Base-by-base conservation (phyloP, 37 sponge, comb jelly and placozoan species). In the Mnemiopsis leidyi region DNA sequence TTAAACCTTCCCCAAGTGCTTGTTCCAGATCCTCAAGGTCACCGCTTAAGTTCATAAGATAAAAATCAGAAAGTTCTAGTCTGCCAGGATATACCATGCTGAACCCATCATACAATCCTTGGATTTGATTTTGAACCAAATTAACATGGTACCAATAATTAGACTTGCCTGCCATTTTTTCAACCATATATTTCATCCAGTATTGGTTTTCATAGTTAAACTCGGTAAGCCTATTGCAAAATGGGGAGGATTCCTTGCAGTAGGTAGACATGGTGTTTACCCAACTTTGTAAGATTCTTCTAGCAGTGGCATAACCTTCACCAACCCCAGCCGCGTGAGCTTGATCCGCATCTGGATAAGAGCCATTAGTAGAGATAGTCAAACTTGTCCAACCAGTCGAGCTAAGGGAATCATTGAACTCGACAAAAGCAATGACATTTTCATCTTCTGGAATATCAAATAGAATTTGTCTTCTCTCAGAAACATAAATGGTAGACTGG, bases 11-110 rank as follows among this genome's bases (percentile, higher is more conserved):
- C 23, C 94, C 76, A 32, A 98, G 93, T 18, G 95, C 96, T 34
- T 79, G 90, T 94, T 97, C 94, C 38, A 98, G 93, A 36, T 93
- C 95, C 20, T 95, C 97, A 68, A 98, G 90, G 40, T 97, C 99
- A 36, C 95, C 96, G 75, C 76, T 36, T 31, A 96, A 24, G 24
- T 96, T 95, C 26, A 97, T 34, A 13, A 95, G 69, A 69, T 92
- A 71, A 69, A 92, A 92, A 39, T 92, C 76, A 32, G 3, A 7
- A 13, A 92, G 33, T 92, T 34, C 7, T 37, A 85, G 24, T 23
- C 33, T 68, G 23, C 76, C 75, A 7, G 93, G 93, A n/a, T 73
- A 73, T 2, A 38, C 93, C 23, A 39, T 31, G 38, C 69, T 69
- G 23, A 73, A 92, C 23, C 93, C 93, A 1, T 92, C 71, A 24